Conservation (phyloP, 2,113 vertebrate species). For the Empidonax alnorum region DNA sequence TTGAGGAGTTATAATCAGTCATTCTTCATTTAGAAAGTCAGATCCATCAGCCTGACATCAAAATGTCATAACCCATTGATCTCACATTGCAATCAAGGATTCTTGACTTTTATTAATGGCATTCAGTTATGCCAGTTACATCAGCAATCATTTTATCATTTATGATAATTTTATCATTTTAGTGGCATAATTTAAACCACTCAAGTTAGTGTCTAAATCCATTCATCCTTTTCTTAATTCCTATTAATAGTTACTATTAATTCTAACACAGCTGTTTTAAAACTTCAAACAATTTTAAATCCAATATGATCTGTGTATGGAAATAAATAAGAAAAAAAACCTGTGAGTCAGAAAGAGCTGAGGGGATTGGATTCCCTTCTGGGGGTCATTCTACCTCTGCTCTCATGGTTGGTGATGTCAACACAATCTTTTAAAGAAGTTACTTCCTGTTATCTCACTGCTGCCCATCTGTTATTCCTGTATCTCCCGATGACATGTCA, state of each 20-base stretch:
- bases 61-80: slow-evolving; percentile 67
- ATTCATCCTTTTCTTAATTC: background rate
- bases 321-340: background rate
- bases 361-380: background rate
- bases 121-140: background rate
- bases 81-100: background rate
- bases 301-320: background rate
- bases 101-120: slow-evolving; percentile 9
- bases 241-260: background rate
- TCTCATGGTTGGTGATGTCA: slow-evolving; percentile 51
- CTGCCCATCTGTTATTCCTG: slow-evolving; percentile 62
- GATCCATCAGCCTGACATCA: slow-evolving; percentile 40
- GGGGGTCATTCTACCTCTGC: slow-evolving; percentile 33
- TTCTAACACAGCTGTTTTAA: background rate
- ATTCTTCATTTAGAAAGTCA: slow-evolving; percentile 43
- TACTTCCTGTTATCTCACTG: slow-evolving; percentile 45
- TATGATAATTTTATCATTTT: background rate
- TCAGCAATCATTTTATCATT: background rate
- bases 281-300: background rate
- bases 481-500: slow-evolving; percentile 59
- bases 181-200: background rate
- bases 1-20: slow-evolving; percentile 30
- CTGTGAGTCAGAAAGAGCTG: background rate
- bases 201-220: background rate
- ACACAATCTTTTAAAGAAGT: slow-evolving; percentile 52